These are phyloP conservation scores for Pocillopora verrucosa DNA, from an alignment of 64 coral and sea anemone species.

Conservation along the genomic window DNA sequence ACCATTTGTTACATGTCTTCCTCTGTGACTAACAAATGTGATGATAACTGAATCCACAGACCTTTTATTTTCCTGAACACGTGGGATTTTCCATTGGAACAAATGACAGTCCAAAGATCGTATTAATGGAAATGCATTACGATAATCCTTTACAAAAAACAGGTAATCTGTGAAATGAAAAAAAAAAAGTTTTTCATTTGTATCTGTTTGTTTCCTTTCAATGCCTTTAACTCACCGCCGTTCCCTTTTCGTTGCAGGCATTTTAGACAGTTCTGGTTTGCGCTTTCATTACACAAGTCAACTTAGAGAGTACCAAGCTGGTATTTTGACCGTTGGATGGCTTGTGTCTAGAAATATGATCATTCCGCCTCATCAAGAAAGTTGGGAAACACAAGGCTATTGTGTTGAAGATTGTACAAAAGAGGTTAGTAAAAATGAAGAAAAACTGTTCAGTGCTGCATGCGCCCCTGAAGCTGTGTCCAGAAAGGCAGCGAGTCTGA, in stretches of 20 bases:
- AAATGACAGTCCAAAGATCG: neutral
- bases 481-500: too few relatives aligned
- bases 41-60: neutral
- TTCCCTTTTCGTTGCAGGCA: neutral
- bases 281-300: conserved; percentile 18
- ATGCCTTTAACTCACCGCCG: too few relatives aligned
- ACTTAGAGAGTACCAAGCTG: conserved; percentile 4
- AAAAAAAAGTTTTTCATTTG: too few relatives aligned
- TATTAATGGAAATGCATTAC: conserved; percentile 36
- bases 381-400: neutral
- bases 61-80: conserved; percentile 39
- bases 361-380: conserved; percentile 19
- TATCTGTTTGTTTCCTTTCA: too few relatives aligned
- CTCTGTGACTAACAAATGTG: neutral
- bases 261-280: conserved; percentile 16
- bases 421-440: neutral
- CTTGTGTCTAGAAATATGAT: neutral
- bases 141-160: neutral
- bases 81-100: conserved; percentile 19
- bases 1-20: neutral
- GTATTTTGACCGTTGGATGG: neutral
- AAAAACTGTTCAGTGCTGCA: too few relatives aligned
- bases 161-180: neutral
- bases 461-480: too few relatives aligned
- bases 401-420: conserved; percentile 8